Base-by-base conservation (phyloP, 2,113 vertebrate species). In the Gambusia affinis region DNA sequence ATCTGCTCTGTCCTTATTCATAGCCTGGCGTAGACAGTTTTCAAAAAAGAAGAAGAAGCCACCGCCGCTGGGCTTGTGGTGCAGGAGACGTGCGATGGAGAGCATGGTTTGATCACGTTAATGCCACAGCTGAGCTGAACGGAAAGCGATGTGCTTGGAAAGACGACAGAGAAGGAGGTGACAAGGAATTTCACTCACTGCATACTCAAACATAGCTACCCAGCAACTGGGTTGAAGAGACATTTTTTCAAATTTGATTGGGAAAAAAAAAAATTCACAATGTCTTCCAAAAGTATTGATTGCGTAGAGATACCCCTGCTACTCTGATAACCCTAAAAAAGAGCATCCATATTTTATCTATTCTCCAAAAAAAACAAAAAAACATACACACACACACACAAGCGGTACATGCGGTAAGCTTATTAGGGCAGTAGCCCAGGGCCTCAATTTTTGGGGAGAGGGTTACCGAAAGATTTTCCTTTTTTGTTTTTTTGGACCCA, bases 1-100 rank as follows among this genome's bases (percentile, higher is more conserved):
- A 90, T 89, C 90, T 92, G 88, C 72, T 82, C 87, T 54, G 82
- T 89, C 84, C 79, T 88, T 87, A 85, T 87, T 90, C 84, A 80
- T 75, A 60, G 88, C 75, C 1, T 87, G 76, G 87, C 63, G 47
- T 78, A 84, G 88, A 88, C 84, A 84, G 84, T 67, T 37, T 35
- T 37, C 0, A 64, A 78, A 82, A 79, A 81, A 88, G 35, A 12
- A 35, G 33, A 30, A 33, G 31, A 11, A 37, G 35, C 35, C 12
- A 47, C 73, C 84, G 84, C 90, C 72, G 63, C 72, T 57, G 60
- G 85, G 60, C 81, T 81, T 79, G 88, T 86, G 88, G 75, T 73
- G 79, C 76, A 66, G 67, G 24, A 60, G 79, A 70, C 33, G 77
- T 30, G 33, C 28, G 73, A 63, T 1, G n/a, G 81, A 61, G 79